Conservation (phyloP, 2,888 invertebrate species). For the Agrochola macilenta region DNA sequence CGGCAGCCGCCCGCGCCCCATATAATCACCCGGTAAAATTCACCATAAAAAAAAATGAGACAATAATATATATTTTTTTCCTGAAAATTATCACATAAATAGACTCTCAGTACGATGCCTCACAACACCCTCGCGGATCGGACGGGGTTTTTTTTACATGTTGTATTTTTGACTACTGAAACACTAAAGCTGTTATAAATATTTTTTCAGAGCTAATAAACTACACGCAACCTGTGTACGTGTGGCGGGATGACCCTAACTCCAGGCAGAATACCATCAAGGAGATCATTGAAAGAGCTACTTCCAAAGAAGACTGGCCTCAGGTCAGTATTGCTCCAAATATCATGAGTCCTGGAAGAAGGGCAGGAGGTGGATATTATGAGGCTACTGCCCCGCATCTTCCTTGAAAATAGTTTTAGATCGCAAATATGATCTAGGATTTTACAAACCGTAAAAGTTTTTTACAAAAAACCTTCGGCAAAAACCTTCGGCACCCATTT, state of each 20-base stretch:
- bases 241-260: conserved; percentile 97
- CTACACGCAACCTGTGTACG: conserved; percentile 98
- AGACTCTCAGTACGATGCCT: too few relatives aligned
- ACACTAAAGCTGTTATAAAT: background rate
- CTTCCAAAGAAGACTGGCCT: conserved; percentile 96
- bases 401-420: background rate
- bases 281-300: conserved; percentile 96
- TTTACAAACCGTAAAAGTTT: too few relatives aligned
- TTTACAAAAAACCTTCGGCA: too few relatives aligned
- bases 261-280: conserved; percentile 97
- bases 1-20: too few relatives aligned
- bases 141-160: too few relatives aligned
- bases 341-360: background rate
- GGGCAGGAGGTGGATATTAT: background rate
- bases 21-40: too few relatives aligned
- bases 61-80: too few relatives aligned
- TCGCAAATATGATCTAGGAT: background rate
- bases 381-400: too few relatives aligned
- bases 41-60: too few relatives aligned
- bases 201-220: conserved; percentile 94
- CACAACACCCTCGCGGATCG: too few relatives aligned
- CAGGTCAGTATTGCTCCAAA: conserved; percentile 89
- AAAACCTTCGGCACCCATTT: too few relatives aligned
- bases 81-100: too few relatives aligned
- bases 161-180: background rate